Conservation (phyloP, 1,140 invertebrate genomes). For the Goniozus legneri region DNA sequence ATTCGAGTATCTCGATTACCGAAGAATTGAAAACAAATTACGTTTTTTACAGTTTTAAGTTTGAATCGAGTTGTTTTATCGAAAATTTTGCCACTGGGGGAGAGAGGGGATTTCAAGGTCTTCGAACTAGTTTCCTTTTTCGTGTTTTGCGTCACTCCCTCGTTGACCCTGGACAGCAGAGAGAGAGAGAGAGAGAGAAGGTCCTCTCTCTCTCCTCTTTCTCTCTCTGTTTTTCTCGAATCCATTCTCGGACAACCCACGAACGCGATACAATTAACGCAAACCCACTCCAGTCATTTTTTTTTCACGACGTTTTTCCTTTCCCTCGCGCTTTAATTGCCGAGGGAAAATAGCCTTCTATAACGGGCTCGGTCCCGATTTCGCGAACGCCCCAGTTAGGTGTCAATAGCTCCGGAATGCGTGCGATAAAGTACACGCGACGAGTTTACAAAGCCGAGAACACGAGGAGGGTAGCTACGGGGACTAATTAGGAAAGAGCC, state of each 20-base stretch:
- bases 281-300: slow-evolving; percentile 8
- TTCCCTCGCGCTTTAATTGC: slow-evolving; percentile 27
- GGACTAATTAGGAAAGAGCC: no score
- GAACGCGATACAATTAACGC: slow-evolving; percentile 31
- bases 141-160: not conserved
- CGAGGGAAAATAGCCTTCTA: slow-evolving; percentile 16
- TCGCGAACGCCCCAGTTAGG: not conserved
- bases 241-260: slow-evolving; percentile 33
- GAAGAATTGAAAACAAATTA: no score
- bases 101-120: no score
- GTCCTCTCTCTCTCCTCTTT: not conserved
- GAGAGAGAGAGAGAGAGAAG: no score
- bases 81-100: no score
- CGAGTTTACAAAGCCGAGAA: no score
- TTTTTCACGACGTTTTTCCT: slow-evolving; percentile 34
- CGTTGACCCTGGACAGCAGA: not conserved
- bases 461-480: no score
- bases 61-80: no score
- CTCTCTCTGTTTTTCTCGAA: slow-evolving; percentile 9
- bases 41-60: no score
- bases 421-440: no score
- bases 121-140: slow-evolving; percentile 13
- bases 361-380: slow-evolving; percentile 13
- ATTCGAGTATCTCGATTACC: no score
- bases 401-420: not conserved